Conservation (phyloP, 2,113 vertebrate species). For the Chamaea fasciata region DNA sequence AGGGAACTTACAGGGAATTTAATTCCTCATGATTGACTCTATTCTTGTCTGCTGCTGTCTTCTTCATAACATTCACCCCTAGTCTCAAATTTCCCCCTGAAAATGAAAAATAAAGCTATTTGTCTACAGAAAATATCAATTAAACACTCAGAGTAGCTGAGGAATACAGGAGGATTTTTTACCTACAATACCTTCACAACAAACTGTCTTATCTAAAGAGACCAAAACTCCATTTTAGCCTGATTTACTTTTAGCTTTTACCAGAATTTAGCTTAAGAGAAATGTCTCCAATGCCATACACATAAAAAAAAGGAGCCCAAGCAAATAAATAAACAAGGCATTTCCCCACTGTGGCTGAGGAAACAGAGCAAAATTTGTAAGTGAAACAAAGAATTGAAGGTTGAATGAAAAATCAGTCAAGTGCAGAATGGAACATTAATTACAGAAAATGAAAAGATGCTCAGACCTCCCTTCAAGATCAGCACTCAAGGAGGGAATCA, state of each 20-base stretch:
- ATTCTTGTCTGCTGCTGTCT: not conserved
- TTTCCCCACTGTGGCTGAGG: not conserved
- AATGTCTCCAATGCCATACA: not conserved
- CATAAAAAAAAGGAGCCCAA: accelerated
- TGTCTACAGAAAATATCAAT: not conserved
- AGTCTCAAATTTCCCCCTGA: not conserved
- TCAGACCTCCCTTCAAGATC: not conserved
- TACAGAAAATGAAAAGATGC: not conserved
- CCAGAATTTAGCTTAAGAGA: not conserved
- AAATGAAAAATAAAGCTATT: not conserved
- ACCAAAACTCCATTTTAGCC: not conserved
- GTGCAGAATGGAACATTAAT: not conserved
- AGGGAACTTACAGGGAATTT: not conserved
- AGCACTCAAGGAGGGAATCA: not conserved
- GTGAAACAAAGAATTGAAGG: not conserved
- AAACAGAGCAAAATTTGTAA: not conserved
- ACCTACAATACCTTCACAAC: not conserved
- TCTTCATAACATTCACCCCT: not conserved
- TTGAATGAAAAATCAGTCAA: not conserved
- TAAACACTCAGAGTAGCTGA: not conserved
- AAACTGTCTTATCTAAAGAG: not conserved
- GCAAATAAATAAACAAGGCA: not conserved
- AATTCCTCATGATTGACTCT: not conserved
- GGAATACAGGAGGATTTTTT: not conserved
- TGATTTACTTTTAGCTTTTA: not conserved